Evolutionary conservation across 1,140 invertebrate species (phyloP).

Genomic region (Spodoptera litura): DNA sequence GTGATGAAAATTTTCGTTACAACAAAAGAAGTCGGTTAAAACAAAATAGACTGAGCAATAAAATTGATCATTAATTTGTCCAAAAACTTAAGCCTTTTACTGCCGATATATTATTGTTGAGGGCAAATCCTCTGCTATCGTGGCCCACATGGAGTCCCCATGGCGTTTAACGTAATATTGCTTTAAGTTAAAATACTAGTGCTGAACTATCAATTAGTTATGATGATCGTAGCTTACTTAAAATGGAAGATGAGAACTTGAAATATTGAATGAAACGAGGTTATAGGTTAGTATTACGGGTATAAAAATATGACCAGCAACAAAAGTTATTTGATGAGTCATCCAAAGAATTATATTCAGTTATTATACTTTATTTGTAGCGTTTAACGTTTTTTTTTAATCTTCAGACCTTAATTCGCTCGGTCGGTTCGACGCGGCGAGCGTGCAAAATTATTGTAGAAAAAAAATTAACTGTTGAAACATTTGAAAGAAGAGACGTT

Average conservation of each 20-base stretch:
- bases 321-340: constrained; percentile 26
- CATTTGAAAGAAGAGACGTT: background rate
- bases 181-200: background rate
- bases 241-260: too few relatives aligned
- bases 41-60: too few relatives aligned
- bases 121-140: too few relatives aligned
- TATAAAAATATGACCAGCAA: constrained; percentile 2
- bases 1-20: too few relatives aligned
- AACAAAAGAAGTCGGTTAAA: too few relatives aligned
- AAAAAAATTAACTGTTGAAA: background rate
- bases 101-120: too few relatives aligned
- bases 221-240: background rate
- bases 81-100: too few relatives aligned
- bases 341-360: background rate
- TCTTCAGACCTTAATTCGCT: background rate
- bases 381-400: constrained; percentile 3
- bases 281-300: constrained; percentile 31
- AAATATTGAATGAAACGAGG: constrained; percentile 10
- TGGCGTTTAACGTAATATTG: too few relatives aligned
- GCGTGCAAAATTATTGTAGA: constrained; percentile 7
- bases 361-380: background rate
- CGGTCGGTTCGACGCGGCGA: background rate
- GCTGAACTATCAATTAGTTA: background rate
- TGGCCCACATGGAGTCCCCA: too few relatives aligned
- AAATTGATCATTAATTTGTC: too few relatives aligned